A percentile compares a stretch with the other conserved stretches of the same genome.
Conservation (phyloP, 2,888 invertebrate genomes). For the Hipparchia sbordonii region DNA sequence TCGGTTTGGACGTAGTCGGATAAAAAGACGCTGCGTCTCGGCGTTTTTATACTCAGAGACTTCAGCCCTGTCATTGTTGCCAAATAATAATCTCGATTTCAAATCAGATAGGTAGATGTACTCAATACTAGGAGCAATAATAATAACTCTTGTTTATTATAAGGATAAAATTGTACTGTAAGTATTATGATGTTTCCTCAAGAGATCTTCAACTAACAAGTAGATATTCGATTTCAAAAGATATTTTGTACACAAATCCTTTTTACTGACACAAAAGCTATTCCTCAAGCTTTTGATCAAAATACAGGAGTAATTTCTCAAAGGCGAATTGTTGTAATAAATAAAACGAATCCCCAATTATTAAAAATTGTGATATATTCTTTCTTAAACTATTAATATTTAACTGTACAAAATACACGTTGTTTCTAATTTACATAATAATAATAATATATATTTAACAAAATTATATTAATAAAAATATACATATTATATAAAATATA, state of each 20-base stretch:
- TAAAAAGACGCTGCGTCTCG: not conserved
- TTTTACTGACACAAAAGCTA: not conserved
- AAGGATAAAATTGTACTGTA: not conserved
- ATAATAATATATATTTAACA: slow-evolving; percentile 68
- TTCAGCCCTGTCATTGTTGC: not conserved
- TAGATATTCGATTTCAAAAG: slow-evolving; percentile 2
- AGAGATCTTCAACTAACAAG: not conserved
- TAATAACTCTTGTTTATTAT: not conserved
- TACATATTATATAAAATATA: slow-evolving; percentile 53
- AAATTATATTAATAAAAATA: slow-evolving; percentile 63
- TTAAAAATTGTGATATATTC: slow-evolving; percentile 82
- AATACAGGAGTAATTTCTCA: not conserved
- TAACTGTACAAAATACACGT: slow-evolving; percentile 82
- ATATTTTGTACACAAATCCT: not conserved
- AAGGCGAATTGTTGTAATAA: slow-evolving; percentile 1
- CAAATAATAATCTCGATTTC: not conserved
- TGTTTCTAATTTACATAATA: slow-evolving; percentile 79
- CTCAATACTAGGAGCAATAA: not conserved
- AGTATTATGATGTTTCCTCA: not conserved
- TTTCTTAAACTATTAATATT: slow-evolving; percentile 83
- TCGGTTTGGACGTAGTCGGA: no score
- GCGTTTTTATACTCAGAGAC: not conserved
- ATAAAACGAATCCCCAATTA: slow-evolving; percentile 61
- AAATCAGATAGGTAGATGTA: not conserved
- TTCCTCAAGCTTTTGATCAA: not conserved